Base-by-base conservation (phyloP, 2,113 vertebrate genomes). In the Erythrocercus mccallii region DNA sequence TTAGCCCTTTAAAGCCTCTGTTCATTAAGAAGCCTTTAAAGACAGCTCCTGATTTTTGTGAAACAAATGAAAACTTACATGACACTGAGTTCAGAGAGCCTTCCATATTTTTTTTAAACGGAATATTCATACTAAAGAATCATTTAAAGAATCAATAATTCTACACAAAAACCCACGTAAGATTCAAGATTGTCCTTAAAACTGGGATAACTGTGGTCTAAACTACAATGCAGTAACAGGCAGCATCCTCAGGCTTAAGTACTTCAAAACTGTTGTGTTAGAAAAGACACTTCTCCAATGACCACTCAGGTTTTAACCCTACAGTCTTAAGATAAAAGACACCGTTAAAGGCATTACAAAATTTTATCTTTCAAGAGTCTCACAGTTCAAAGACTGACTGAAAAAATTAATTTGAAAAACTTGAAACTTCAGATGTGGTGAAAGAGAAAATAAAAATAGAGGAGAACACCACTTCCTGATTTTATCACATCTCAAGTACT, bases 1-100 rank as follows among this genome's bases (percentile, higher is more conserved):
- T 84, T 94, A 96, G 96, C 96, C 95, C 96, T 96, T 96, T 94
- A 87, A 90, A 95, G 71, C 48, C 51, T 82, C 89, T 58, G 45
- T 77, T 85, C 60, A 80, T 62, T 50, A 69, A 60, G 72, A 83
- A 86, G 60, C 78, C 78, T 91, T 91, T 94, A 88, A 81, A 92
- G 85, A 86, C 45, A 73, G 73, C 44, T 91, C 64, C 76, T n/a
- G 31, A 74, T 76, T 88, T 81, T 56, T 77, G n/a, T 74, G 37
- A 88, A 74, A 74, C 53, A 70, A 80, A 77, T 91, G 40, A 71
- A 47, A 85, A 82, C 16, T 38, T 86, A 11, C 1, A n/a, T 16
- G 24, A 83, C 48, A 64, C 27, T 8, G 54, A 92, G n/a, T 78
- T 90, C 60, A 77, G 71, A 88, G 11, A 74, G 30, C 47, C 18